phyloP scores from a whole-genome alignment of 2,888 invertebrate genomes.

The Acholoe squamosa region DNA sequence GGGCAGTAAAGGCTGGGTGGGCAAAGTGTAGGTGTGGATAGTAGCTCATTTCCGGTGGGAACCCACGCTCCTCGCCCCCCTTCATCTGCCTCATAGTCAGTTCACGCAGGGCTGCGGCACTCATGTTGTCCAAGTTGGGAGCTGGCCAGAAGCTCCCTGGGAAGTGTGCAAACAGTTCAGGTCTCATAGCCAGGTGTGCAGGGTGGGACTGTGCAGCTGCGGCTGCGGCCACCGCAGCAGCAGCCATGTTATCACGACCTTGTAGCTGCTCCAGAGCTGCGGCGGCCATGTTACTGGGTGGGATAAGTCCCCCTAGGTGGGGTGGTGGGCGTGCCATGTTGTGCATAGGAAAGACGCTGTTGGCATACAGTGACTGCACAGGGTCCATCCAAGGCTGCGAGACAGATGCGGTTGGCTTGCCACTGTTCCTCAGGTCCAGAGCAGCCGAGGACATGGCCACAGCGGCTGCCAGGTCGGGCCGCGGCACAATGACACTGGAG shows the following conservation, averaged over 20 bases:
- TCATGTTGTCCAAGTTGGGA: slow-evolving; percentile 57
- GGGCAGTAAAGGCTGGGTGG: slow-evolving; percentile 43
- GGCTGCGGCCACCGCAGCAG: not conserved
- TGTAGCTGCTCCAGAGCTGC: slow-evolving; percentile 46
- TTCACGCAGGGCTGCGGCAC: slow-evolving; percentile 37
- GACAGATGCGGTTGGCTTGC: slow-evolving; percentile 18
- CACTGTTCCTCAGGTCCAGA: slow-evolving; percentile 30
- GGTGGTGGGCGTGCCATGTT: slow-evolving; percentile 54
- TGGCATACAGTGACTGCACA: slow-evolving; percentile 24
- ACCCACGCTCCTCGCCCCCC: slow-evolving; percentile 50
- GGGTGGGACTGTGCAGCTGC: slow-evolving; percentile 52
- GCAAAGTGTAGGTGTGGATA: slow-evolving; percentile 53
- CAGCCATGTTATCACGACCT: slow-evolving; percentile 38
- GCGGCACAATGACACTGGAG: slow-evolving; percentile 63
- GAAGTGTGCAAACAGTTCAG: slow-evolving; percentile 53
- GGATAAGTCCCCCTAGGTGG: slow-evolving; percentile 42
- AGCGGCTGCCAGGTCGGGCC: slow-evolving; percentile 29
- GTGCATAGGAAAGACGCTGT: slow-evolving; percentile 49
- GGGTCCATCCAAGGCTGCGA: slow-evolving; percentile 51
- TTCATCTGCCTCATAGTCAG: slow-evolving; percentile 50
- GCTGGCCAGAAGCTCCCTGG: slow-evolving; percentile 43
- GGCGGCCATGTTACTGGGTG: slow-evolving; percentile 26
- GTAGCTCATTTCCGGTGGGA: slow-evolving; percentile 54
- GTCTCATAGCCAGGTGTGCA: not conserved
- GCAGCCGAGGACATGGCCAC: slow-evolving; percentile 48